Conservation (phyloP, 2,113 vertebrate species). For the Dipodomys ordii region DNA sequence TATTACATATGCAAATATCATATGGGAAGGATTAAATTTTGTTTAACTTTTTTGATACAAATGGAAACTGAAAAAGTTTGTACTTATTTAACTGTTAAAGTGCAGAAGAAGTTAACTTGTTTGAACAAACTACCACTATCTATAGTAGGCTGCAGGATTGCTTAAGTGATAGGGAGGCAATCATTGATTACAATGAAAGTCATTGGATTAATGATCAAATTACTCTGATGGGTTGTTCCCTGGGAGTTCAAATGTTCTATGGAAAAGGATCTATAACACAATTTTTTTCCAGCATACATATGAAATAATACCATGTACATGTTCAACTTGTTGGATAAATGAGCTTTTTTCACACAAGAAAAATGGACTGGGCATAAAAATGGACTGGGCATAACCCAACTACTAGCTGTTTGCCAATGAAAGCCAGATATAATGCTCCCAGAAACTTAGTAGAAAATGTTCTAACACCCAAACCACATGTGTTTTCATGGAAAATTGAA, state of each 20-base stretch:
- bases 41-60: neutral
- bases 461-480: neutral
- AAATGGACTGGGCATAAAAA: conserved; percentile 10
- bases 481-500: neutral
- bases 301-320: conserved; percentile 63
- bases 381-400: conserved; percentile 67
- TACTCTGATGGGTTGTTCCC: conserved; percentile 60
- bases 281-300: conserved; percentile 52
- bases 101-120: conserved; percentile 45
- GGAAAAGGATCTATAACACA: conserved; percentile 51
- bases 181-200: conserved; percentile 59
- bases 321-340: conserved; percentile 72
- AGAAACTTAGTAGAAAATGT: conserved; percentile 42
- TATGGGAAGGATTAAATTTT: neutral
- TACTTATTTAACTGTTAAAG: conserved; percentile 55
- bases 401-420: conserved; percentile 53
- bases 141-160: neutral
- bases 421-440: neutral
- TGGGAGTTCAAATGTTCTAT: conserved; percentile 67
- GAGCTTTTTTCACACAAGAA: conserved; percentile 58
- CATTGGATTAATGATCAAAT: conserved; percentile 64
- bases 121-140: conserved; percentile 46
- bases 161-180: conserved; percentile 66
- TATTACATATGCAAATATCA: neutral
- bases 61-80: neutral